A percentile compares a stretch with the other conserved stretches of the same genome.
Evolutionary conservation across 2,888 invertebrate species (phyloP).

Genomic region (Leptopilina drosophilae): DNA sequence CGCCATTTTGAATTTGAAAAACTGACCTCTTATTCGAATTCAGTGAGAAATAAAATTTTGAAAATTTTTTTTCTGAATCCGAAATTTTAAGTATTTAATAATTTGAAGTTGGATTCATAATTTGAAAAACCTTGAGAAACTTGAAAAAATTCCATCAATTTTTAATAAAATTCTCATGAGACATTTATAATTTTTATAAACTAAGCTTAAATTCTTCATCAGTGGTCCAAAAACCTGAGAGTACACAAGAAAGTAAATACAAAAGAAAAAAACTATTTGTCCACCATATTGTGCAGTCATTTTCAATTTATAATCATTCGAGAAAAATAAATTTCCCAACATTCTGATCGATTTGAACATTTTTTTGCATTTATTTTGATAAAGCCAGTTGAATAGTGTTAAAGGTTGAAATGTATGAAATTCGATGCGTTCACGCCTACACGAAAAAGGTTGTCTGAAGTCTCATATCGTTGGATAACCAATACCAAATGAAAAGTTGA

Average conservation of each 20-base stretch:
- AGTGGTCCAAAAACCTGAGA: neutral
- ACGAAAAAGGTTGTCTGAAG: constrained; percentile 22
- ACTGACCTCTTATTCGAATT: too few relatives aligned
- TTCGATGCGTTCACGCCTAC: constrained; percentile 25
- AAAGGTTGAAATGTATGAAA: constrained; percentile 24
- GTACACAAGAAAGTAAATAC: neutral
- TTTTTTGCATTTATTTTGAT: constrained; percentile 4
- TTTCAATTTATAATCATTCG: too few relatives aligned
- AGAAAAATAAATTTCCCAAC: neutral
- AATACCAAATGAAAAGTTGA: constrained; percentile 19
- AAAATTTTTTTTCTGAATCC: too few relatives aligned
- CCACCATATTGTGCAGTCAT: too few relatives aligned
- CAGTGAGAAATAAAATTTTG: too few relatives aligned
- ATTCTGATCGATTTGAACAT: neutral
- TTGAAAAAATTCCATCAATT: too few relatives aligned
- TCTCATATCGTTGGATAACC: neutral
- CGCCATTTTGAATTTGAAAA: too few relatives aligned
- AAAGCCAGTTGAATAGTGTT: constrained; percentile 2
- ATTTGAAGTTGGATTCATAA: too few relatives aligned
- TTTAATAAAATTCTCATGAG: too few relatives aligned
- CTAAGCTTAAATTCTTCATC: neutral
- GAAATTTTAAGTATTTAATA: too few relatives aligned
- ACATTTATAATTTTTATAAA: neutral
- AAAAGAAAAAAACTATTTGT: too few relatives aligned
- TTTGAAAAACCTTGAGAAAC: too few relatives aligned